Percentiles rank a stretch among this genome's conserved stretches.
Evolutionary conservation across 2,888 invertebrate species (phyloP).

Genomic region (Embidobia sp.): DNA sequence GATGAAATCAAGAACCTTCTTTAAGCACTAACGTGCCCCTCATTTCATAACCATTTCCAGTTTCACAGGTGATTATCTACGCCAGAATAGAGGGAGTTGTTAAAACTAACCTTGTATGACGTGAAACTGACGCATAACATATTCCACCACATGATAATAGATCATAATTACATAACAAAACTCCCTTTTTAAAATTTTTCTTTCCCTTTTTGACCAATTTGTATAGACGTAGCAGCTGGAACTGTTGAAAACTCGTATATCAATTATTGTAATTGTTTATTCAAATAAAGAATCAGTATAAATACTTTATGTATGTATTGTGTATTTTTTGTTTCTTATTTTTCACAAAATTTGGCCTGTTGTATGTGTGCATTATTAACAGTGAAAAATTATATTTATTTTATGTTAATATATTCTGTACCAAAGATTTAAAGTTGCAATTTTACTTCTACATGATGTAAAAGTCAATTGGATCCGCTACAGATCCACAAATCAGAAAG

Average conservation of each 20-base stretch:
- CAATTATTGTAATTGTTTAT: conserved; percentile 32
- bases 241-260: conserved; percentile 13
- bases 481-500: too few species aligned
- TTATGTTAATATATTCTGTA: too few species aligned
- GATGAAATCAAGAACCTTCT: conserved; percentile 85
- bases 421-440: not conserved
- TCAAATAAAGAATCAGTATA: conserved; percentile 31
- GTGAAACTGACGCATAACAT: conserved; percentile 36
- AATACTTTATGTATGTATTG: conserved; percentile 49
- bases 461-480: too few species aligned
- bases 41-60: conserved; percentile 74
- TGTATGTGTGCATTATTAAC: not conserved
- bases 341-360: not conserved
- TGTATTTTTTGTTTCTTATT: conserved; percentile 25
- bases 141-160: not conserved
- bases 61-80: conserved; percentile 63
- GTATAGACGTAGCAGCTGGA: conserved; percentile 49
- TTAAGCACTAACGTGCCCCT: conserved; percentile 72
- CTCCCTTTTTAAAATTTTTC: not conserved
- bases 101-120: conserved; percentile 24
- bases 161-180: not conserved
- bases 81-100: conserved; percentile 7
- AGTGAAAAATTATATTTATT: too few species aligned
- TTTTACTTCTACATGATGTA: too few species aligned
- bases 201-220: conserved; percentile 1